Evolutionary conservation across 1,140 invertebrate genomes (phyloP).

Genomic region (Mesaphorura yosii): DNA sequence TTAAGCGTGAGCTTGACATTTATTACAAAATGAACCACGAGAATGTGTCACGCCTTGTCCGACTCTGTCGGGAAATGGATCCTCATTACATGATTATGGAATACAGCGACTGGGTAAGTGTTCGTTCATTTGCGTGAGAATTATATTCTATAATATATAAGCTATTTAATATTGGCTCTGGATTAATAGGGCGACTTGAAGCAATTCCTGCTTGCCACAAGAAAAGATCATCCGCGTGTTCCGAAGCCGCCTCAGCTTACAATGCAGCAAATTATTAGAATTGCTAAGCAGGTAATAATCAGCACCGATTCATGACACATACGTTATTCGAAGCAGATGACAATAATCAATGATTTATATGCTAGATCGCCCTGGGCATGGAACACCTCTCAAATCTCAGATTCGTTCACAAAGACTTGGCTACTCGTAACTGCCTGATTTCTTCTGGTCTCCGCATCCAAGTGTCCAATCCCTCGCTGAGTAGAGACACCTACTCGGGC

Average conservation of each 20-base stretch:
- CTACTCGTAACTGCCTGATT: constrained; percentile 83
- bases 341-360: too few species aligned
- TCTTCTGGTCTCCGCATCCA: constrained; percentile 70
- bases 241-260: constrained; percentile 49
- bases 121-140: too few species aligned
- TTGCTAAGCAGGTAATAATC: constrained; percentile 41
- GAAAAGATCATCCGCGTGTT: constrained; percentile 45
- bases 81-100: constrained; percentile 81
- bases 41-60: constrained; percentile 55
- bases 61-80: constrained; percentile 59
- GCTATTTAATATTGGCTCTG: constrained; percentile 26
- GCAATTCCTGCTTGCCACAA: constrained; percentile 74
- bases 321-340: too few species aligned
- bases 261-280: constrained; percentile 53
- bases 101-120: constrained; percentile 77
- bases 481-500: constrained; percentile 68
- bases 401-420: constrained; percentile 75
- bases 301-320: not conserved
- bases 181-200: constrained; percentile 71
- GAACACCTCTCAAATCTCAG: constrained; percentile 63
- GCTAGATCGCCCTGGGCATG: constrained; percentile 69
- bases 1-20: constrained; percentile 74
- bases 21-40: constrained; percentile 67
- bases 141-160: too few species aligned
- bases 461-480: constrained; percentile 65